Conservation (phyloP, 2,113 vertebrate genomes). For the Drymodes brunneopygia region DNA sequence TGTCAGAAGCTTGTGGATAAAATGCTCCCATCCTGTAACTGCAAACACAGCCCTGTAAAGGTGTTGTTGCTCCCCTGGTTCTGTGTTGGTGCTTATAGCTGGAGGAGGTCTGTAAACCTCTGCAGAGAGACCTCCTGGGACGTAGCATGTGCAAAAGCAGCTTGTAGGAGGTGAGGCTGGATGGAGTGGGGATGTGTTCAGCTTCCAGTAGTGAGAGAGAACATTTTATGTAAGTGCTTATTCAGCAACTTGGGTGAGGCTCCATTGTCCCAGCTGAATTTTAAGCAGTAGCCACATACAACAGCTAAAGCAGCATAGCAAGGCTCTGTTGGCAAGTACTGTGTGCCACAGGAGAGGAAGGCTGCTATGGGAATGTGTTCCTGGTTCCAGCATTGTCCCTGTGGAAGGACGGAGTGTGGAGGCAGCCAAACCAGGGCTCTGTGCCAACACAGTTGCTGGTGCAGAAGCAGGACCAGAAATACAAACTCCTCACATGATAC, state of each 20-base stretch:
- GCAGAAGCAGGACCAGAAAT: constrained; percentile 5
- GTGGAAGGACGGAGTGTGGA: not conserved
- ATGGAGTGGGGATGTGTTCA: not conserved
- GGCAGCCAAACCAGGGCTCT: not conserved
- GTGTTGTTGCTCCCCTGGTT: not conserved
- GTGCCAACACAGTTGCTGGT: not conserved
- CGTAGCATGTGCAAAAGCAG: fast-evolving
- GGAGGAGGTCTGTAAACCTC: not conserved
- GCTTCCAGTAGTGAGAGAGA: not conserved
- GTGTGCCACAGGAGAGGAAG: not conserved
- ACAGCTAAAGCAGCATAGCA: not conserved
- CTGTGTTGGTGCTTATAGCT: not conserved
- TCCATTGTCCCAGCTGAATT: constrained; percentile 26
- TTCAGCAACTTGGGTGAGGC: not conserved
- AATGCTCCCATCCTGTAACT: not conserved
- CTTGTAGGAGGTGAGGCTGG: not conserved
- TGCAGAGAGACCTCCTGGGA: not conserved
- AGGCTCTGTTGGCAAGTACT: not conserved
- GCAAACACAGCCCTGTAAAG: not conserved
- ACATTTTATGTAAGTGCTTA: not conserved
- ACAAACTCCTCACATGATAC: not conserved
- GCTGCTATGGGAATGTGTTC: not conserved
- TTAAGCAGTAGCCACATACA: constrained; percentile 2
- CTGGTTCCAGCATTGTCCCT: constrained; percentile 42
- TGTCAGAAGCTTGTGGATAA: not conserved